Conservation (phyloP, 2,113 vertebrate species). For the Progne subis region DNA sequence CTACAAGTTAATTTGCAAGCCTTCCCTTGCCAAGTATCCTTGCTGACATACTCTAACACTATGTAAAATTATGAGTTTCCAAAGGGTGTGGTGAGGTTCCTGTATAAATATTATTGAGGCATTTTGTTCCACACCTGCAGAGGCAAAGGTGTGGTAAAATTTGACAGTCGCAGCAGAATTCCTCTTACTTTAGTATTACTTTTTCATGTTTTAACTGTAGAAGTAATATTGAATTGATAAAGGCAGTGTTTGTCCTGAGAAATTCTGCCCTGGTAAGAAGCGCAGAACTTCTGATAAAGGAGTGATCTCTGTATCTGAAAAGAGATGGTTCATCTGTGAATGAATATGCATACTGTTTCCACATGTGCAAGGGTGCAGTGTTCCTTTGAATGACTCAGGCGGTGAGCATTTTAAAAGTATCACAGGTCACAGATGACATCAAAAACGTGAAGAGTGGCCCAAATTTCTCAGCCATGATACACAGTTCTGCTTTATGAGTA, state of each 20-base stretch:
- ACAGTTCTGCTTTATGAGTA: not conserved
- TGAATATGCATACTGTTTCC: not conserved
- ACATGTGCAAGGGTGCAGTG: not conserved
- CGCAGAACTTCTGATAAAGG: not conserved
- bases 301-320: not conserved
- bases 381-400: conserved; percentile 10
- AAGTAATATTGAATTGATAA: not conserved
- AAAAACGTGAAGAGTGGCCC: not conserved
- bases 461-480: not conserved
- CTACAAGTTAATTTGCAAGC: not conserved
- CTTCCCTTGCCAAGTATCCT: not conserved
- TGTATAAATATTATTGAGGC: not conserved
- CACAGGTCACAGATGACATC: not conserved
- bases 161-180: not conserved
- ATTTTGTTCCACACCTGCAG: conserved; percentile 24
- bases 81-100: conserved; percentile 42
- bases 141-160: conserved; percentile 47
- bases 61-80: not conserved
- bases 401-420: not conserved
- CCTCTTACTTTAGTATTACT: not conserved
- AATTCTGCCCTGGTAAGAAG: not conserved
- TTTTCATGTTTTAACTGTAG: not conserved
- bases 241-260: not conserved
- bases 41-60: not conserved
- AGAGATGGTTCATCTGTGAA: not conserved